phyloP scores from a whole-genome alignment of 2,113 vertebrate genomes.

The Microcebus jonahi region DNA sequence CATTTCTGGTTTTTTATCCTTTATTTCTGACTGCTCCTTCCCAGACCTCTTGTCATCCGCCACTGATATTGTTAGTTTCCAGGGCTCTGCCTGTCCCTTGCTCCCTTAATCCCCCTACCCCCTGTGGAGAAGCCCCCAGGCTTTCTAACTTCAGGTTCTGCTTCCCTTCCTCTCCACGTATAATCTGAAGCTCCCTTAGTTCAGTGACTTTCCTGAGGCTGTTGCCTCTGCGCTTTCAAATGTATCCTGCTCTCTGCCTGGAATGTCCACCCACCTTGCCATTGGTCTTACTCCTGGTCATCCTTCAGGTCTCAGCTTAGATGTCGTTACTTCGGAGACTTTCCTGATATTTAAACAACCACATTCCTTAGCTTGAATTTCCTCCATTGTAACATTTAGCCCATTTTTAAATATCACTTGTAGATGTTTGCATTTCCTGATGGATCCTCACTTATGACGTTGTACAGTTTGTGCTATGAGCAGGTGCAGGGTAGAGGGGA shows the following conservation, averaged over 20 bases:
- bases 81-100: background rate
- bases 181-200: background rate
- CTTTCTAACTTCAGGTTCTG: background rate
- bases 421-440: background rate
- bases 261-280: background rate
- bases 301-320: background rate
- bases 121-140: fast-evolving
- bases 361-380: background rate
- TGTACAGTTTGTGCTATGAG: background rate
- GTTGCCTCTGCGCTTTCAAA: background rate
- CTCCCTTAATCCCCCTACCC: fast-evolving
- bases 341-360: background rate
- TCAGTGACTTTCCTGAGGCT: background rate
- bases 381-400: background rate
- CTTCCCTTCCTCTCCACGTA: fast-evolving
- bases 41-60: background rate
- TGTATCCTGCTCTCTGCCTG: background rate
- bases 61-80: background rate
- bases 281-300: background rate
- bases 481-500: background rate
- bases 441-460: fast-evolving
- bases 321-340: background rate
- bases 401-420: background rate
- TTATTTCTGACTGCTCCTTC: background rate
- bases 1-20: background rate